phyloP scores from a whole-genome alignment of 1,140 invertebrate species.

The Tetramorium parvispinum region DNA sequence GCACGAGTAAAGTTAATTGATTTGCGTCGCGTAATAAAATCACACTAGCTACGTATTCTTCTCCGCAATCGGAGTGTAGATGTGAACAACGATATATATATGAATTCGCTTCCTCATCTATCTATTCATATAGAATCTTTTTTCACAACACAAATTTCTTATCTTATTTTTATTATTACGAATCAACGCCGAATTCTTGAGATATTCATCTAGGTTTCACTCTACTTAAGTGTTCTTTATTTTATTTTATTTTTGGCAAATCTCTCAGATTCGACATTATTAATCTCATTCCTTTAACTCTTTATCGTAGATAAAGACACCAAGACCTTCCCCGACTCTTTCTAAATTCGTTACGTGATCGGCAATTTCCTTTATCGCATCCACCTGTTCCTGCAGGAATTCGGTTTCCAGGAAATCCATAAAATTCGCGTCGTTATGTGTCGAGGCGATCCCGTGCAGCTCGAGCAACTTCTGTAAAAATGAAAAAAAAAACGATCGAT shows the following conservation, averaged over 20 bases:
- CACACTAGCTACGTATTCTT: neutral
- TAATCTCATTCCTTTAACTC: conserved; percentile 82
- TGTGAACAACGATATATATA: neutral
- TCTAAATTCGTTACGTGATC: conserved; percentile 91
- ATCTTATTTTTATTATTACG: neutral
- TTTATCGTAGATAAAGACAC: conserved; percentile 91
- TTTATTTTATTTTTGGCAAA: neutral
- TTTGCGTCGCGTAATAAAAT: conserved; percentile 4
- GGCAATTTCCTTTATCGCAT: conserved; percentile 90
- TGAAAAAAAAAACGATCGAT: neutral
- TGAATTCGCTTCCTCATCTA: neutral
- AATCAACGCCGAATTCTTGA: neutral
- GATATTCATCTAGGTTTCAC: conserved; percentile 9
- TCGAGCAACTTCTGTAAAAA: conserved; percentile 87
- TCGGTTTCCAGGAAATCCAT: conserved; percentile 91
- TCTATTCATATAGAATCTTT: neutral
- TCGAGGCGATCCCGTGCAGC: conserved; percentile 88
- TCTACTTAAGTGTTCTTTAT: neutral
- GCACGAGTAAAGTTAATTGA: conserved; percentile 19
- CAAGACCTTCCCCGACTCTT: conserved; percentile 90
- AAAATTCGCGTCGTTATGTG: conserved; percentile 90
- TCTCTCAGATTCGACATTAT: neutral
- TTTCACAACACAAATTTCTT: neutral
- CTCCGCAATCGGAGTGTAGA: neutral
- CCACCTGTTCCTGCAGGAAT: conserved; percentile 92